A percentile compares a stretch with the other conserved stretches of the same genome.
Evolutionary conservation across 2,113 vertebrate genomes (phyloP).

Genomic region (Recurvirostra avosetta): DNA sequence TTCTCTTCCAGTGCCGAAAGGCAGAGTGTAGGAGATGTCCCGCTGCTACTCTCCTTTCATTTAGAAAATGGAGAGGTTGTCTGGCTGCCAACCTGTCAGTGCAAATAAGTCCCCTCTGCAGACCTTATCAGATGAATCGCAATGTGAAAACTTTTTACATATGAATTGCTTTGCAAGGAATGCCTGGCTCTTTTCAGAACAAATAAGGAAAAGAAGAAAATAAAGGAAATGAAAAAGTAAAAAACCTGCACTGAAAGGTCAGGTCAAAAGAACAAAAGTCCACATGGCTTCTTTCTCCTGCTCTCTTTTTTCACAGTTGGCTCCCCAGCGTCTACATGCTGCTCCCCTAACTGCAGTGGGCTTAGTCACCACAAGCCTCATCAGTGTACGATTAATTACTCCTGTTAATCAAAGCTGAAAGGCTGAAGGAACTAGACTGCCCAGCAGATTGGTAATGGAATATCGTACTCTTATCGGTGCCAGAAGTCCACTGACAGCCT

Average conservation of each 20-base stretch:
- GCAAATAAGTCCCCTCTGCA: slow-evolving; percentile 11
- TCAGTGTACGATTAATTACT: slow-evolving; percentile 17
- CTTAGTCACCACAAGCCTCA: neutral
- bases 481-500: neutral
- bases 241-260: slow-evolving; percentile 1
- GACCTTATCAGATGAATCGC: slow-evolving; percentile 41
- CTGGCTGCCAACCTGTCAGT: slow-evolving; percentile 58
- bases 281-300: neutral
- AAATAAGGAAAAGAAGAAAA: slow-evolving; percentile 1
- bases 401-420: slow-evolving; percentile 16
- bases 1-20: neutral
- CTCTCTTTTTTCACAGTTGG: neutral
- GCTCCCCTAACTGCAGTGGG: neutral
- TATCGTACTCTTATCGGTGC: neutral
- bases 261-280: slow-evolving; percentile 15
- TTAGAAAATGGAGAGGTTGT: slow-evolving; percentile 59
- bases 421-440: neutral
- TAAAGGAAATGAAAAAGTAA: slow-evolving; percentile 14
- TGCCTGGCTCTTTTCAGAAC: neutral
- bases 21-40: slow-evolving; percentile 45
- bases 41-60: slow-evolving; percentile 55
- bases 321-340: neutral
- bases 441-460: neutral
- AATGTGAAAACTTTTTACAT: slow-evolving; percentile 53
- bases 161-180: slow-evolving; percentile 40